These are phyloP conservation scores for Penaeus chinensis DNA, from an alignment of 1,140 invertebrate species.

Conservation along the genomic window DNA sequence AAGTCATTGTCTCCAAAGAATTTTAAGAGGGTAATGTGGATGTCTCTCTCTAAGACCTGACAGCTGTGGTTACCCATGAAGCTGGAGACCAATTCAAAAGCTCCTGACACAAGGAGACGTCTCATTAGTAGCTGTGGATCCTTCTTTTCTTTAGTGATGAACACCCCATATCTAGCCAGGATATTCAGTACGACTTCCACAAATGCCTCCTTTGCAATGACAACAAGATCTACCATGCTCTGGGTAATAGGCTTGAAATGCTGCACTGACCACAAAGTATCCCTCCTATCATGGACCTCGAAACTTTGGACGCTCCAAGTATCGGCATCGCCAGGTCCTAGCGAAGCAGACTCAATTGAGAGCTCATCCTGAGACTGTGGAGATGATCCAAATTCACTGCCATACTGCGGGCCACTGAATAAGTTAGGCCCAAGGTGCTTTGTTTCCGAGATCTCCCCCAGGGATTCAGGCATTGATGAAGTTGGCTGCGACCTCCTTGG, in stretches of 20 bases:
- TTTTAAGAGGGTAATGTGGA: conserved; percentile 27
- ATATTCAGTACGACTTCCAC: conserved; percentile 44
- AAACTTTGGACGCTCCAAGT: conserved; percentile 45
- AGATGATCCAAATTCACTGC: conserved; percentile 46
- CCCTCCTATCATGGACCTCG: conserved; percentile 37
- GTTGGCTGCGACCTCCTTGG: not conserved
- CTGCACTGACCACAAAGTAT: conserved; percentile 25
- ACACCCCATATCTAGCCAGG: conserved; percentile 33
- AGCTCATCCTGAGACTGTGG: conserved; percentile 24
- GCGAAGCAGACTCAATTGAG: conserved; percentile 37
- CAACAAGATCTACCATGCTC: conserved; percentile 40
- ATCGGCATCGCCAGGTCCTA: conserved; percentile 27
- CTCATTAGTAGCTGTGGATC: conserved; percentile 14
- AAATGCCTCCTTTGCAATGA: conserved; percentile 24
- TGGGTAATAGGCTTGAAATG: conserved; percentile 45
- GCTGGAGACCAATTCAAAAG: conserved; percentile 5
- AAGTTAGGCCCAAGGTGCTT: conserved; percentile 22
- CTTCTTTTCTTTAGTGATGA: conserved; percentile 29
- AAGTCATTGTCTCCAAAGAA: conserved; percentile 23
- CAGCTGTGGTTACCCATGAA: conserved; percentile 32
- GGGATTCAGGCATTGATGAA: not conserved
- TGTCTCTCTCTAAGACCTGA: conserved; percentile 25
- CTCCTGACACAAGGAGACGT: conserved; percentile 39
- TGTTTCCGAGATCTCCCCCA: conserved; percentile 9
- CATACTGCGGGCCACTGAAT: conserved; percentile 39